Percentiles rank a stretch among this genome's conserved stretches.
phyloP scores from a whole-genome alignment of 2,888 invertebrate species.

The Ectobius pallidus region DNA sequence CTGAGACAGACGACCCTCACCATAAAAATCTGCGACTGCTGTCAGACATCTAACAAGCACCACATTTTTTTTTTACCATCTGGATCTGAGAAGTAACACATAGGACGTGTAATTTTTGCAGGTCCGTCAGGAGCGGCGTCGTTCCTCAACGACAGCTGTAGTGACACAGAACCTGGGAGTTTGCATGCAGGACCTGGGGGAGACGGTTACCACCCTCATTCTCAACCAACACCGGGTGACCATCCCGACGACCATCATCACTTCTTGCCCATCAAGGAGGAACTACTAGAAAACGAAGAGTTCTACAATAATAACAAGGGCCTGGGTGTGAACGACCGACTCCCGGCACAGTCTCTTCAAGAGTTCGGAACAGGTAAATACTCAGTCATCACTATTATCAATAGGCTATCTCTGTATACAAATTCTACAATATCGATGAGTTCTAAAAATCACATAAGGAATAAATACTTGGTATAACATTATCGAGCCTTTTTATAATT shows the following conservation, averaged over 20 bases:
- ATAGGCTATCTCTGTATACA: too few relatives aligned
- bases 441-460: too few relatives aligned
- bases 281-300: conserved; percentile 53
- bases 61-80: too few relatives aligned
- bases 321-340: conserved; percentile 15
- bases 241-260: conserved; percentile 45
- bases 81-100: too few relatives aligned
- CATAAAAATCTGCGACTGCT: too few relatives aligned
- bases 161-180: conserved; percentile 55
- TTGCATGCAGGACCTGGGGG: conserved; percentile 22
- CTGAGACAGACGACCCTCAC: too few relatives aligned
- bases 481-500: too few relatives aligned
- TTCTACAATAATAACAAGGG: conserved; percentile 43
- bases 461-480: too few relatives aligned
- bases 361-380: conserved; percentile 33
- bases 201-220: conserved; percentile 28
- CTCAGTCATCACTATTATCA: too few relatives aligned
- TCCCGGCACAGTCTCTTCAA: conserved; percentile 28
- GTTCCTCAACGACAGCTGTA: conserved; percentile 60
- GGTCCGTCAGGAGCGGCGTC: conserved; percentile 45
- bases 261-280: conserved; percentile 56
- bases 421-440: too few relatives aligned
- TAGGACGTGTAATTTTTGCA: neutral
- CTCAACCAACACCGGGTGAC: neutral
- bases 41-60: too few relatives aligned